Evolutionary conservation across 2,113 vertebrate species (phyloP).

Genomic region (Notiomystis cincta): DNA sequence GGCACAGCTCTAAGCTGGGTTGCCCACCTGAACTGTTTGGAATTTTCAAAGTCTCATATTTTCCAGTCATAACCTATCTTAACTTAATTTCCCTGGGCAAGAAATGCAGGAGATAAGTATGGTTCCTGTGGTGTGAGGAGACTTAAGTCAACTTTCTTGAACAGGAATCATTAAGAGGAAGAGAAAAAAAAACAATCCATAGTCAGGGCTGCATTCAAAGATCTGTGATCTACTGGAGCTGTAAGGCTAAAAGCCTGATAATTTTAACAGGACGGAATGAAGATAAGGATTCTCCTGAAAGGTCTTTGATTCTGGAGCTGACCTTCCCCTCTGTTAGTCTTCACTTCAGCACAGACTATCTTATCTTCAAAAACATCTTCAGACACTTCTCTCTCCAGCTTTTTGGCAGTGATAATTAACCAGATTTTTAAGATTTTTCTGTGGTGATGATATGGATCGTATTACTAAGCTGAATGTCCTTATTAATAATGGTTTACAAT

Average conservation of each 20-base stretch:
- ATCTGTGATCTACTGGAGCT: background rate
- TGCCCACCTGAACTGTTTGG: background rate
- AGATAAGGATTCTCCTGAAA: background rate
- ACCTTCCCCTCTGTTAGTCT: background rate
- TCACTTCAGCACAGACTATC: background rate
- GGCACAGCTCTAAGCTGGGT: background rate
- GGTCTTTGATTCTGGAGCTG: background rate
- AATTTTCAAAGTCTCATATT: background rate
- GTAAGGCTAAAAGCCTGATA: background rate
- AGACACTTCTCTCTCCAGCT: background rate
- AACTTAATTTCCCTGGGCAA: background rate
- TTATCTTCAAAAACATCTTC: background rate
- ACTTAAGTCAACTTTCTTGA: background rate
- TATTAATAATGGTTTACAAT: background rate
- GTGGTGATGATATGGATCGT: background rate
- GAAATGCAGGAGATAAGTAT: background rate
- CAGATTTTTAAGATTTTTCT: conserved; percentile 2
- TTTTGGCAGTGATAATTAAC: conserved; percentile 7
- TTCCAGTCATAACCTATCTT: background rate
- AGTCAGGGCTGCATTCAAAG: background rate
- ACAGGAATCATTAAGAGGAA: background rate
- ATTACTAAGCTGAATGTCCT: background rate
- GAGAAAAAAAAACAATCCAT: accelerated
- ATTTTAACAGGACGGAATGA: background rate
- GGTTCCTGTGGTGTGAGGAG: background rate